phyloP scores from a whole-genome alignment of 2,888 invertebrate genomes.

The Sminthurinus aureus region DNA sequence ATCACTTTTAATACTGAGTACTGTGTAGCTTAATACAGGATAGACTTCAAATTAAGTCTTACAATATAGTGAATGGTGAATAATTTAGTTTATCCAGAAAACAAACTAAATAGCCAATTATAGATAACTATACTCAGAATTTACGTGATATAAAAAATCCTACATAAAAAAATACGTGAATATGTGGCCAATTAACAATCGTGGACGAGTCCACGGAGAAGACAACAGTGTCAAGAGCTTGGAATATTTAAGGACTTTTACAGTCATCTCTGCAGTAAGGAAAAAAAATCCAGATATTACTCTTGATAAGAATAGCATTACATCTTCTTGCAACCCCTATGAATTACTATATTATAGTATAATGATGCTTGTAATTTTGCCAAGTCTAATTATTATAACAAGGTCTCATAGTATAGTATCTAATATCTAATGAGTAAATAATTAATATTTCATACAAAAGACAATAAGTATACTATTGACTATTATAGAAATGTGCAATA shows the following conservation, averaged over 20 bases:
- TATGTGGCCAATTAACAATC: background rate
- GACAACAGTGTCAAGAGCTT: background rate
- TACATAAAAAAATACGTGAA: too few species aligned
- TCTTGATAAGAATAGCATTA: background rate
- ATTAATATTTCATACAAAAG: background rate
- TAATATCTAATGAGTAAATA: too few species aligned
- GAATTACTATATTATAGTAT: background rate
- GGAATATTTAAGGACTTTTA: background rate
- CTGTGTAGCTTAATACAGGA: too few species aligned
- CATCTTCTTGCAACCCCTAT: background rate
- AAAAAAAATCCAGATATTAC: background rate
- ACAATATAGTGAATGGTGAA: too few species aligned
- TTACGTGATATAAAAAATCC: too few species aligned
- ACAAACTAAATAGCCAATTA: too few species aligned
- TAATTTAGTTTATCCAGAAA: too few species aligned
- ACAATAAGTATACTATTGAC: background rate
- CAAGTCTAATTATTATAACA: too few species aligned
- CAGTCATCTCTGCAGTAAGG: background rate
- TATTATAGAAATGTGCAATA: background rate
- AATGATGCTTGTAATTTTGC: background rate
- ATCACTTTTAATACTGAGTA: too few species aligned
- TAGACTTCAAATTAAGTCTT: too few species aligned
- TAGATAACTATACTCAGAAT: too few species aligned
- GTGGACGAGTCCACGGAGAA: background rate
- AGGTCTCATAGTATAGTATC: too few species aligned